phyloP scores from a whole-genome alignment of 2,113 vertebrate species.

The Ceuthmochares aereus region DNA sequence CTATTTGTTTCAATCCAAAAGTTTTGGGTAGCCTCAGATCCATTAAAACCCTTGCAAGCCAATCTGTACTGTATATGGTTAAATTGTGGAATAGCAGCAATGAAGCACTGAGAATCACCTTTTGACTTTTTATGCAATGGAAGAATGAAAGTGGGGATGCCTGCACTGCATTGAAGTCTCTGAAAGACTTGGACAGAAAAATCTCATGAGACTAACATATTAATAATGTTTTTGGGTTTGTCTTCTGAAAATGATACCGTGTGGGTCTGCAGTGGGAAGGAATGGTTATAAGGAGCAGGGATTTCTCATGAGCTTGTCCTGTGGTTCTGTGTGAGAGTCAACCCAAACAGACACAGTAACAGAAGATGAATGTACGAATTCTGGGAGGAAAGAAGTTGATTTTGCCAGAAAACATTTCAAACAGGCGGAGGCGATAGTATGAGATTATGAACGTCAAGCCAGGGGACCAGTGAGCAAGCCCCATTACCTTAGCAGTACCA shows the following conservation, averaged over 20 bases:
- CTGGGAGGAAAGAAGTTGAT: background rate
- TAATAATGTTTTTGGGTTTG: background rate
- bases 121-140: background rate
- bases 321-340: background rate
- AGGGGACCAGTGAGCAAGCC: background rate
- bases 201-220: background rate
- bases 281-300: background rate
- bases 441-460: background rate
- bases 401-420: background rate
- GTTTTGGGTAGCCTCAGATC: background rate
- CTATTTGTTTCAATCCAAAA: background rate
- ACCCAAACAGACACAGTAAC: fast-evolving
- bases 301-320: background rate
- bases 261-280: background rate
- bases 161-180: background rate
- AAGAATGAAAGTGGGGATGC: background rate
- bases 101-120: background rate
- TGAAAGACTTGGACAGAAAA: background rate
- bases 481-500: background rate
- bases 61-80: background rate
- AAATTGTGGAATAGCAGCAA: background rate
- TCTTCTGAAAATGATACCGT: fast-evolving
- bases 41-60: background rate
- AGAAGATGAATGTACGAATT: background rate
- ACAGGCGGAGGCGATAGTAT: background rate